Conservation (phyloP, 2,888 invertebrate genomes). For the Calliscelio sp. region DNA sequence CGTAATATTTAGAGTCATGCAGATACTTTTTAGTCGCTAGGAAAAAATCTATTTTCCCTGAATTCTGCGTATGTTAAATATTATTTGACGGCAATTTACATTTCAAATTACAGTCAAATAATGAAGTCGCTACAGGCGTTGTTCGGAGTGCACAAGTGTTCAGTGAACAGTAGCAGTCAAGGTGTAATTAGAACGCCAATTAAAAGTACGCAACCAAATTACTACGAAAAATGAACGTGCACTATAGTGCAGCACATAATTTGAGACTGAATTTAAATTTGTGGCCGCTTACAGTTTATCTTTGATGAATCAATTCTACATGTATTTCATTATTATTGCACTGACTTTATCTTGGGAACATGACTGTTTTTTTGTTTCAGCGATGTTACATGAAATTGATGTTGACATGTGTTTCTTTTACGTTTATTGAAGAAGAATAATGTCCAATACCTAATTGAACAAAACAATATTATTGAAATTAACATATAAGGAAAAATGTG, state of each 20-base stretch:
- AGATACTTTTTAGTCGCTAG: neutral
- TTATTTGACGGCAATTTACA: slow-evolving; percentile 17
- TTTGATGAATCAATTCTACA: slow-evolving; percentile 30
- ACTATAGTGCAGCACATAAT: slow-evolving; percentile 12
- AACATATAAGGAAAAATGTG: no score
- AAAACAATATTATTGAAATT: neutral
- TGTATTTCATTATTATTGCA: slow-evolving; percentile 6
- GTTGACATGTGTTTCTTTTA: neutral
- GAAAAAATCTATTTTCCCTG: no score
- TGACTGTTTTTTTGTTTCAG: neutral
- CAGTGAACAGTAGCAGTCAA: slow-evolving; percentile 72
- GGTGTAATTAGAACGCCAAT: slow-evolving; percentile 72
- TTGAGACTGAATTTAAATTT: neutral
- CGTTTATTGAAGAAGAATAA: neutral
- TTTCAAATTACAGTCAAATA: slow-evolving; percentile 21
- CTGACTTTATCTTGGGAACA: neutral
- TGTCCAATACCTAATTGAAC: neutral
- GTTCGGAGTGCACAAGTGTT: slow-evolving; percentile 63
- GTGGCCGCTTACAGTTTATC: slow-evolving; percentile 14
- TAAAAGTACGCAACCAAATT: slow-evolving; percentile 70
- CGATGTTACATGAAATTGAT: neutral
- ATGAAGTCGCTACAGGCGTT: slow-evolving; percentile 20
- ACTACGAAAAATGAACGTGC: slow-evolving; percentile 33
- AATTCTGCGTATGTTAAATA: no score
- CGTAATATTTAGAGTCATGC: neutral